Base-by-base conservation (phyloP, 2,113 vertebrate species). In the Phaethornis superciliosus region DNA sequence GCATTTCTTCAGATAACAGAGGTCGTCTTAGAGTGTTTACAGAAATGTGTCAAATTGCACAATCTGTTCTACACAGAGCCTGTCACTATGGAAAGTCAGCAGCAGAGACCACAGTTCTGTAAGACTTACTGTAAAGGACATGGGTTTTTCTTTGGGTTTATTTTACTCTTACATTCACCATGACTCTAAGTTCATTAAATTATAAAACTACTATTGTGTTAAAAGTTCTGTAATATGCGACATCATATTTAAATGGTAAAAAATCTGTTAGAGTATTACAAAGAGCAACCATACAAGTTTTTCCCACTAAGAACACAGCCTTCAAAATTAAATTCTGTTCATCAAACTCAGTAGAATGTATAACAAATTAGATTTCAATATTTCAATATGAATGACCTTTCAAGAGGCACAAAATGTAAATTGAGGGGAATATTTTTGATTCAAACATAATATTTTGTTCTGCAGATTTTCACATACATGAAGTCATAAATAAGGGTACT, bases 381-480 rank as follows among this genome's bases (percentile, higher is more conserved):
- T 95, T 92, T 95, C 63, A 90, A 32, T 26, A 83, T 67, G 79
- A 91, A 71, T 14, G 4, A 8, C 49, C 37, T 79, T 88, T 96
- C 75, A 88, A 62, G 82, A 95, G 59, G 23, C 32, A 79, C 37
- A 86, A 81, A 91, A 89, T 75, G 30, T 74, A 95, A 94, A 94
- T 85, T 46, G 33, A 93, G 72, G 80, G 52, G 33, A 37, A 74
- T 81, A 33, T 70, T 89, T 49, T 96, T 93, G 76, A 88, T 92
- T 93, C 80, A 76, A 56, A 96, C 47, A 60, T 94, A 65, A 40
- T 95, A 78, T 93, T 95, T 95, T 94, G 30, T 95, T 96, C 74
- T 88, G 60, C 46, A 47, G 60, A 92, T 21, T 95, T 97, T 96
- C 80, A 76, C 44, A 70, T 32, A 49, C 63, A 91, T 12, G 81